phyloP scores from a whole-genome alignment of 2,888 invertebrate species.

The Physocephala rufipes region DNA sequence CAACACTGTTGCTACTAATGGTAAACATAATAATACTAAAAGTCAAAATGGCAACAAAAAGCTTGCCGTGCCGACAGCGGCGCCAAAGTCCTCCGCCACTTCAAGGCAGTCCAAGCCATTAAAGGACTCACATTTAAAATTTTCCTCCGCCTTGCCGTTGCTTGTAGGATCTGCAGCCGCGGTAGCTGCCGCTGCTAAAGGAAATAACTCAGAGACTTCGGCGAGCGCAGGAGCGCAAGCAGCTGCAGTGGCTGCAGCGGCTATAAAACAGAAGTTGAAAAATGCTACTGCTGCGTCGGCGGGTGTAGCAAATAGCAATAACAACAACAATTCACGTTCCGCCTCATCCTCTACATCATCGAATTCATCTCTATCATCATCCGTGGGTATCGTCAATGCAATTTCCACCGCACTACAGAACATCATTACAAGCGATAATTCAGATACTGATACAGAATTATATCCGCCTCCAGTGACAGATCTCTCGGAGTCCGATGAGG shows the following conservation, averaged over 20 bases:
- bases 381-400: conserved; percentile 61
- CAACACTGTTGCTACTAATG: conserved; percentile 41
- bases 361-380: conserved; percentile 60
- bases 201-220: conserved; percentile 46
- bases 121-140: conserved; percentile 56
- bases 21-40: conserved; percentile 33
- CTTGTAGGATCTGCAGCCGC: conserved; percentile 59
- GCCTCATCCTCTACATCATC: conserved; percentile 61
- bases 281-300: conserved; percentile 50
- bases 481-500: conserved; percentile 95
- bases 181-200: conserved; percentile 55
- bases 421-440: conserved; percentile 81
- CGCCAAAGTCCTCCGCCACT: conserved; percentile 45
- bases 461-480: conserved; percentile 87
- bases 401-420: conserved; percentile 61
- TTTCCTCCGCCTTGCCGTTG: conserved; percentile 53
- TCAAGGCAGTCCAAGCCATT: conserved; percentile 45
- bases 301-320: conserved; percentile 46
- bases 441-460: conserved; percentile 86
- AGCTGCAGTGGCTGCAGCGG: conserved; percentile 53
- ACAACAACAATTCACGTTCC: conserved; percentile 49
- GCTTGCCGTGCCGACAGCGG: conserved; percentile 37
- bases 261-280: conserved; percentile 57
- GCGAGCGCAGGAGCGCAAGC: conserved; percentile 46
- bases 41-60: conserved; percentile 41